Percentiles rank a stretch among this genome's conserved stretches.
Evolutionary conservation across 2,797 vertebrate genomes (phyloP).

Genomic region (Megalops cyprinoides): DNA sequence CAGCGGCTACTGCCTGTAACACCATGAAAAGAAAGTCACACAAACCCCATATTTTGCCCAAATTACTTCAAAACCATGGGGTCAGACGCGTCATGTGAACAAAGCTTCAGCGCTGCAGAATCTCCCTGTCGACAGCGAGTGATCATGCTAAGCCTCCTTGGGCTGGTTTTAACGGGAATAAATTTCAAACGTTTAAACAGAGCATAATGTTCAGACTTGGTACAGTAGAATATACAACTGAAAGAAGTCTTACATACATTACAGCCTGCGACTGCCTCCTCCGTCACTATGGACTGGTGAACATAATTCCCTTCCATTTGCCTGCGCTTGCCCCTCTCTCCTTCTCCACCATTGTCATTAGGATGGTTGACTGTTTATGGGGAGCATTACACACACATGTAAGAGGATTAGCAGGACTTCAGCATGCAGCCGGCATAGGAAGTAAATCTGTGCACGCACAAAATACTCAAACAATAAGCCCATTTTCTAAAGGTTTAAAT

Average conservation of each 20-base stretch:
- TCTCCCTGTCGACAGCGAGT: not conserved
- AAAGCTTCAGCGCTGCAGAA: not conserved
- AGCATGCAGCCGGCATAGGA: constrained; percentile 47
- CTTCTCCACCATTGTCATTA: not conserved
- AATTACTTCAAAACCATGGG: not conserved
- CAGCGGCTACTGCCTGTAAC: not conserved
- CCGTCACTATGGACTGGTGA: not conserved
- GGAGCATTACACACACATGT: constrained; percentile 35
- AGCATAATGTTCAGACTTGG: not conserved
- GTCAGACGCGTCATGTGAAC: not conserved
- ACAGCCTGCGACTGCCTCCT: not conserved
- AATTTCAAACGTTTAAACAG: not conserved
- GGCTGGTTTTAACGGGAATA: not conserved
- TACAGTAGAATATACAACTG: not conserved
- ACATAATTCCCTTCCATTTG: not conserved
- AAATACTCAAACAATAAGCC: not conserved
- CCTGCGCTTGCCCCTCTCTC: not conserved
- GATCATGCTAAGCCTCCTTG: not conserved
- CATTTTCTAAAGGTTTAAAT: constrained; percentile 18
- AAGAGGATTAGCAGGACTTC: constrained; percentile 62
- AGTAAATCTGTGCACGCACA: constrained; percentile 46
- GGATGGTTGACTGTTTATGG: not conserved
- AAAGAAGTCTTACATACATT: not conserved
- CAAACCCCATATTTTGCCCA: not conserved
- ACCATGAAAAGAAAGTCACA: not conserved